Conservation (phyloP, 2,888 invertebrate genomes). For the Alentia gelatinosa region DNA sequence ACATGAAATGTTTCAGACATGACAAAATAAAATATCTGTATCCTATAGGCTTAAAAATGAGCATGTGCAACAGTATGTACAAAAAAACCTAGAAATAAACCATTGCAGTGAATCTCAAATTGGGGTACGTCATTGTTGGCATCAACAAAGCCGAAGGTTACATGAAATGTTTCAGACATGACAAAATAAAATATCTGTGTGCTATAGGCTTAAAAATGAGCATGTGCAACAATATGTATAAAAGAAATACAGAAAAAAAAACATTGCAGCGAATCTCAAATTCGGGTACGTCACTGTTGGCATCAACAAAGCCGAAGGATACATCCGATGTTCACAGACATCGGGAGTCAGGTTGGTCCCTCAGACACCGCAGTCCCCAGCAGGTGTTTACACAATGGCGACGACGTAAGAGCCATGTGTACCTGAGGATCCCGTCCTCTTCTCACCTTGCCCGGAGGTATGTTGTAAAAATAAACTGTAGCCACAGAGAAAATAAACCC, state of each 20-base stretch:
- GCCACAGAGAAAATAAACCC: background rate
- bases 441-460: background rate
- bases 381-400: background rate
- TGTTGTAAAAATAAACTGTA: background rate
- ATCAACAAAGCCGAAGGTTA: background rate
- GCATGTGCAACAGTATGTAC: no score
- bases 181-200: no score
- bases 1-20: background rate
- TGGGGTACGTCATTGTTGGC: no score
- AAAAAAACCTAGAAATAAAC: no score
- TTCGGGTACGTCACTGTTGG: no score
- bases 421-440: background rate
- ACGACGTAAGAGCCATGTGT: background rate
- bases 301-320: background rate
- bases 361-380: background rate
- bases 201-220: no score
- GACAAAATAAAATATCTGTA: no score
- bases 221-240: no score
- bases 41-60: no score
- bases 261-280: no score
- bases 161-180: background rate
- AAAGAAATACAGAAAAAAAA: no score
- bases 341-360: background rate
- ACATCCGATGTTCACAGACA: background rate
- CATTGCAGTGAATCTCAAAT: no score